Conservation (phyloP, 2,888 invertebrate species). For the Poecilobothrus nobilitatus region DNA sequence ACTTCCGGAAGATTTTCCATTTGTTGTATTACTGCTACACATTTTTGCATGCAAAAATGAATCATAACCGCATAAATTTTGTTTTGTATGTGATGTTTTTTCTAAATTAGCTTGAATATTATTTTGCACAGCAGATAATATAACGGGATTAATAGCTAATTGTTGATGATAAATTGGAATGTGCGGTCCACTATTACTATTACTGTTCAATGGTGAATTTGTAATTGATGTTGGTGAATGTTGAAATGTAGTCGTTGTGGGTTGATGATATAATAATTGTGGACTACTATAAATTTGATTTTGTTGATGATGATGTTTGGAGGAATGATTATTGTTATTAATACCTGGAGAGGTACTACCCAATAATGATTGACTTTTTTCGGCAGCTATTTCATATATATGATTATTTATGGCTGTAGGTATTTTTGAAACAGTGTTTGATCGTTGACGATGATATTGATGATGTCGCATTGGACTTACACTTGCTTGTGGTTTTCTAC, state of each 20-base stretch:
- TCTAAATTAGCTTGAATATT: not conserved
- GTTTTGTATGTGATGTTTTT: slow-evolving; percentile 28
- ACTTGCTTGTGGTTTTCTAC: slow-evolving; percentile 52
- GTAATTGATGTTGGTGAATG: slow-evolving; percentile 23
- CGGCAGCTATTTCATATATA: slow-evolving; percentile 23
- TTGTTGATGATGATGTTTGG: slow-evolving; percentile 21
- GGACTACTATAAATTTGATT: slow-evolving; percentile 20
- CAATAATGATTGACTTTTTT: not conserved
- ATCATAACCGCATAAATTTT: slow-evolving; percentile 49
- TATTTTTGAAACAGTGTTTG: slow-evolving; percentile 44
- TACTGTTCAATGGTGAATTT: not conserved
- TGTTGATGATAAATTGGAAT: slow-evolving; percentile 55
- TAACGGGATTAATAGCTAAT: slow-evolving; percentile 52
- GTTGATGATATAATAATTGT: slow-evolving; percentile 22
- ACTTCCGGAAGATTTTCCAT: slow-evolving; percentile 10
- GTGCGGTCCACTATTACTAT: slow-evolving; percentile 38
- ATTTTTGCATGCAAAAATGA: slow-evolving; percentile 57
- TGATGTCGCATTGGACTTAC: slow-evolving; percentile 42
- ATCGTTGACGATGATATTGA: slow-evolving; percentile 40
- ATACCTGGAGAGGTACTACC: slow-evolving; percentile 18
- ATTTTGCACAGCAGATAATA: slow-evolving; percentile 40
- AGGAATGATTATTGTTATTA: slow-evolving; percentile 22
- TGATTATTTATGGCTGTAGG: slow-evolving; percentile 40
- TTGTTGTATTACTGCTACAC: slow-evolving; percentile 38
- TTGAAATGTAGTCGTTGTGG: slow-evolving; percentile 25